phyloP scores from a whole-genome alignment of 2,888 invertebrate genomes.

The Drosophila quinaria region DNA sequence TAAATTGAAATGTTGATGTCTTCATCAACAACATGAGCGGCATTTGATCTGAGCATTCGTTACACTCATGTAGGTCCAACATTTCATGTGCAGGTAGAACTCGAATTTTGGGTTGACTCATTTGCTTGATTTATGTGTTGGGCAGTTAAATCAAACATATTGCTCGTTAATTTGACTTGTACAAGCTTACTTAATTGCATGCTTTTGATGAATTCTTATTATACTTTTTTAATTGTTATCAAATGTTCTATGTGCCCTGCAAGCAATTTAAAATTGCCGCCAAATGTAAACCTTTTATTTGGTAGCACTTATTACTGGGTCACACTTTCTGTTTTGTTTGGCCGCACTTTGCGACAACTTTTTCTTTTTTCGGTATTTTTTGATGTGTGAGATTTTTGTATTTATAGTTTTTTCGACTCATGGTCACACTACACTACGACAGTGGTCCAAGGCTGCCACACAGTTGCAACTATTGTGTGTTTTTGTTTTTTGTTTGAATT shows the following conservation, averaged over 20 bases:
- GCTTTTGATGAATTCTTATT: conserved; percentile 8
- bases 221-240: background rate
- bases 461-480: too few relatives aligned
- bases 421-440: conserved; percentile 36
- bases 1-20: conserved; percentile 77
- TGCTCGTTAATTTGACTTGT: conserved; percentile 37
- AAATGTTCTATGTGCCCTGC: background rate
- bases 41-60: conserved; percentile 75
- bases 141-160: conserved; percentile 17
- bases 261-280: conserved; percentile 17
- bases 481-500: too few relatives aligned
- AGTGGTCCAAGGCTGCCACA: conserved; percentile 10
- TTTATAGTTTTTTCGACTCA: background rate
- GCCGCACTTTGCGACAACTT: background rate
- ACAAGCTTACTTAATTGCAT: conserved; percentile 21
- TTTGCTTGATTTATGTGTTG: conserved; percentile 48
- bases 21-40: conserved; percentile 72
- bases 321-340: conserved; percentile 2
- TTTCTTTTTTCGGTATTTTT: conserved; percentile 17
- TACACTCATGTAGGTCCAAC: conserved; percentile 71
- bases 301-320: conserved; percentile 28
- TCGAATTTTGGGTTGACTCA: conserved; percentile 13
- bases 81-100: conserved; percentile 39
- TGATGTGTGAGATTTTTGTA: background rate
- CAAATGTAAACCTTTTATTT: rapidly evolving